Base-by-base conservation (phyloP, 2,797 vertebrate genomes). In the Myiotriccus ornatus region DNA sequence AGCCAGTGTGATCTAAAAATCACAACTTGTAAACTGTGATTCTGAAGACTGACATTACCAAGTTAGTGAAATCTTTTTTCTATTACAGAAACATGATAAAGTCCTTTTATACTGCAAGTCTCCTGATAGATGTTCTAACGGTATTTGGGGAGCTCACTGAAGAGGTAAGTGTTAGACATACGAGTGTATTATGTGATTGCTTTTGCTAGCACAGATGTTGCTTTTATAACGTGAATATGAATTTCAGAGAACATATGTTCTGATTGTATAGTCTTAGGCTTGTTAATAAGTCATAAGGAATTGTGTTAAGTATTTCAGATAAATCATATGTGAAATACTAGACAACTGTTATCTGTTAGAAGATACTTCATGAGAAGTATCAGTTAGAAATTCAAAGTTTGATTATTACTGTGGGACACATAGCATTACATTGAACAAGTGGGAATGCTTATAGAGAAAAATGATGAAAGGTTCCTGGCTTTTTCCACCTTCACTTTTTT, bases 71-170 rank as follows among this genome's bases (percentile, higher is more conserved):
- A 70, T 91, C 9, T 82, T 97, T 97, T 95, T 55, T 90, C 96
- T 85, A 87, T 95, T 96, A 43, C 97, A 99, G 99, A 98, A 99
- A 99, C 96, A 99, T 99, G 99, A 99, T 99, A 96, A 99, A 99
- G 97, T 99, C 99, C 15, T 99, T 99, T 98, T 99, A 99, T 97
- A 99, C 99, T 5, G 96, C 99, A 93, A 99, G 99, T 96, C 98
- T 99, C 83, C 98, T 99, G 97, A 97, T 99, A 91, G 99, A 99
- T 8, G 99, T 99, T 83, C 95, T 99, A 92, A 98, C 98, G 5
- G 99, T 99, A 63, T 99, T 99, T 89, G 99, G 99, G 37, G 99
- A 99, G 85, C 93, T 99, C 73, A 98, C 99, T 39, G 99, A 99
- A 57, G 99, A 99, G 98, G 99, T 99, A 93, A 98, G 98, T 96